These are phyloP conservation scores for Microcebus tavaratra DNA, from an alignment of 2,113 vertebrate genomes.

Conservation along the genomic window DNA sequence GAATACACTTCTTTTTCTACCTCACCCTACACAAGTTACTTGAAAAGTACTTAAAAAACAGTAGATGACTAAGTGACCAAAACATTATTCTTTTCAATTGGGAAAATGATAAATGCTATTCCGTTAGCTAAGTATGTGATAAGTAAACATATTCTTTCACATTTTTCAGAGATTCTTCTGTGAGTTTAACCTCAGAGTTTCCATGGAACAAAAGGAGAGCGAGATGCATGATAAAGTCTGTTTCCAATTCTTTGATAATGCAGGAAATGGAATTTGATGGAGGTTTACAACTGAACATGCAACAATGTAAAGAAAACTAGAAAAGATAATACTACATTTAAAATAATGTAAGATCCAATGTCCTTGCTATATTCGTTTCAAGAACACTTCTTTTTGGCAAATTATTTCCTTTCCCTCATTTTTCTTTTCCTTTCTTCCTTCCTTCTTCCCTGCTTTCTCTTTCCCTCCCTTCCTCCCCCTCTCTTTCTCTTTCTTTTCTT, in stretches of 20 bases:
- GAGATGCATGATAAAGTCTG: neutral
- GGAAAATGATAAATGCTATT: neutral
- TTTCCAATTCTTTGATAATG: neutral
- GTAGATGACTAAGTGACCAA: neutral
- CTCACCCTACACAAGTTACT: too few relatives aligned
- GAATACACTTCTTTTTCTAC: neutral
- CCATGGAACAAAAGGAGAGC: neutral
- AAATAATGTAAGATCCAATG: neutral
- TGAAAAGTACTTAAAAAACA: neutral
- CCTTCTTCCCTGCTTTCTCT: neutral
- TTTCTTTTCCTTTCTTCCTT: neutral
- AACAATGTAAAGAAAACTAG: neutral
- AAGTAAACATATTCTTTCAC: neutral
- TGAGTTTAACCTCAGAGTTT: neutral
- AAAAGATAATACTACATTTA: neutral
- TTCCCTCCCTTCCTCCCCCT: too few relatives aligned
- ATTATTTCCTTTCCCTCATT: neutral
- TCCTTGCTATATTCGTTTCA: neutral
- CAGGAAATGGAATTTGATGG: neutral
- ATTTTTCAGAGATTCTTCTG: neutral
- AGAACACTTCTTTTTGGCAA: neutral
- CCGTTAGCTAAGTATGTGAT: neutral
- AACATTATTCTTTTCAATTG: neutral
- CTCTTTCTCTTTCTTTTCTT: too few relatives aligned
- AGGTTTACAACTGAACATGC: neutral